These are phyloP conservation scores for Drosophila truncata DNA, from an alignment of 1,140 invertebrate species.

Conservation along the genomic window DNA sequence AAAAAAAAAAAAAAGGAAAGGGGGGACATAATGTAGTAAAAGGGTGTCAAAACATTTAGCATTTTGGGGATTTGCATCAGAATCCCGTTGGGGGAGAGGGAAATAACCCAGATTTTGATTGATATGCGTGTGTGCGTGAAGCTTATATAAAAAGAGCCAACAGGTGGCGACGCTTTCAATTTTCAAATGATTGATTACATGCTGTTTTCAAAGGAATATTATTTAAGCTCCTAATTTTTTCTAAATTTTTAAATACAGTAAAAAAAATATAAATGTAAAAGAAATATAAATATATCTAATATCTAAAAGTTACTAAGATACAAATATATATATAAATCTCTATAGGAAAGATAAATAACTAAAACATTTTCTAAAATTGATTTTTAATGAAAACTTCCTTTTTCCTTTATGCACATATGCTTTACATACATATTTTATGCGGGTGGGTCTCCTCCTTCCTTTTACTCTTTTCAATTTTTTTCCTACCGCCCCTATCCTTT, in stretches of 20 bases:
- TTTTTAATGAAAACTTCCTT: slow-evolving; percentile 6
- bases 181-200: slow-evolving; percentile 21
- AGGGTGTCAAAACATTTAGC: slow-evolving; percentile 23
- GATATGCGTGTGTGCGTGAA: slow-evolving; percentile 9
- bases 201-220: background rate
- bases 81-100: background rate
- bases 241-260: too few species aligned
- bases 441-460: slow-evolving; percentile 12
- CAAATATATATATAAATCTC: too few species aligned
- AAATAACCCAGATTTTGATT: slow-evolving; percentile 39
- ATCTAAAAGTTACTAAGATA: too few species aligned
- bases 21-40: background rate
- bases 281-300: too few species aligned
- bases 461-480: background rate
- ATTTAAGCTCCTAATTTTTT: background rate
- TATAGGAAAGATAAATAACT: background rate
- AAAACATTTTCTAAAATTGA: background rate
- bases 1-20: background rate
- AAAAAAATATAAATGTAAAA: too few species aligned
- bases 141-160: slow-evolving; percentile 28
- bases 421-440: slow-evolving; percentile 12
- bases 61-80: slow-evolving; percentile 19
- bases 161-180: slow-evolving; percentile 35
- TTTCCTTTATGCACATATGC: background rate
- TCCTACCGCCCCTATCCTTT: slow-evolving; percentile 31